Evolutionary conservation across 2,888 invertebrate species (phyloP).

Genomic region (Conistra vaccinii): DNA sequence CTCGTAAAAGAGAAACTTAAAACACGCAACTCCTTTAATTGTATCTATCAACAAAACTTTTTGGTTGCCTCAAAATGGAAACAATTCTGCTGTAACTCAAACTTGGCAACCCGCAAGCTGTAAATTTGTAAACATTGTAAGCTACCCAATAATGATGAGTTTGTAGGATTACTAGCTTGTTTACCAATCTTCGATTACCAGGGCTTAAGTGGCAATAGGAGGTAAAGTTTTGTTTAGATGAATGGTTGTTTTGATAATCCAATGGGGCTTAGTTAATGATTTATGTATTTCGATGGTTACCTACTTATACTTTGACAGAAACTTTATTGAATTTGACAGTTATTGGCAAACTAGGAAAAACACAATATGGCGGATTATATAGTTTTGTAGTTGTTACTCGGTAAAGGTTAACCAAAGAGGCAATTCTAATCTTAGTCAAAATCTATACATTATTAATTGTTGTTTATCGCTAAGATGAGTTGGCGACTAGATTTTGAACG

Average conservation of each 20-base stretch:
- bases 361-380: neutral
- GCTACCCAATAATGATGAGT: constrained; percentile 27
- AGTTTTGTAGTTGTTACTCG: neutral
- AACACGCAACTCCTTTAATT: too few relatives aligned
- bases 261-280: neutral
- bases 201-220: constrained; percentile 13
- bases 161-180: constrained; percentile 28
- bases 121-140: constrained; percentile 24
- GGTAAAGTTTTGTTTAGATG: neutral
- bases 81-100: neutral
- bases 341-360: neutral
- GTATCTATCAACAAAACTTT: neutral
- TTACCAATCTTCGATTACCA: constrained; percentile 42
- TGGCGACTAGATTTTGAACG: too few relatives aligned
- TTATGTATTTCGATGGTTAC: neutral
- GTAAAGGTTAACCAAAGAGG: neutral
- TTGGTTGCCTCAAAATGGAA: constrained; percentile 3
- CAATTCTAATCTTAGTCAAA: too few relatives aligned
- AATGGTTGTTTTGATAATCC: constrained; percentile 1
- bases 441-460: too few relatives aligned
- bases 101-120: neutral
- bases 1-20: too few relatives aligned
- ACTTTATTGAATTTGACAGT: neutral
- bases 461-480: too few relatives aligned
- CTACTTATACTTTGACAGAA: neutral